Conservation (phyloP, 2,113 vertebrate genomes). For the Heterocephalus glaber region DNA sequence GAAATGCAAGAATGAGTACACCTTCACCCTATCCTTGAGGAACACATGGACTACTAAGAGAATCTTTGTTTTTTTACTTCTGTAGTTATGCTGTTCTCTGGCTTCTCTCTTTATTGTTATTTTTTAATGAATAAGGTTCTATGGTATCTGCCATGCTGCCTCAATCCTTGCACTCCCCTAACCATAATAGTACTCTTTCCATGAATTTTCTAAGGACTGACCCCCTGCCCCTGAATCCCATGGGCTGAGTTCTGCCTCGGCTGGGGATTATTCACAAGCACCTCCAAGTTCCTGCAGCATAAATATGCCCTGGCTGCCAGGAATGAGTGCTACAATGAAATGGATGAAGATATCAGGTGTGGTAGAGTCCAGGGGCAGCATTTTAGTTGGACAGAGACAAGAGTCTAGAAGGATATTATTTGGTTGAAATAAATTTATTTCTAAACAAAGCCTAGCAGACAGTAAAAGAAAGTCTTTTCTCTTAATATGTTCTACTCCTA, state of each 20-base stretch:
- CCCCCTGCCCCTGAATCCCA: not conserved
- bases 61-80: not conserved
- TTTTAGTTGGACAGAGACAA: not conserved
- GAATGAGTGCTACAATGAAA: not conserved
- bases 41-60: not conserved
- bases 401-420: not conserved
- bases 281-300: not conserved
- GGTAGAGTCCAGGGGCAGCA: not conserved
- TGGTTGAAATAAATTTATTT: slow-evolving; percentile 51
- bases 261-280: not conserved
- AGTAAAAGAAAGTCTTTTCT: not conserved
- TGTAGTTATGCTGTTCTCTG: not conserved
- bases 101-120: not conserved
- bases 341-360: not conserved
- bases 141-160: not conserved
- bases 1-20: not conserved
- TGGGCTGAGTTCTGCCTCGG: not conserved
- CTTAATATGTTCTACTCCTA: slow-evolving; percentile 29
- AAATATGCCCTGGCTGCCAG: not conserved
- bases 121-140: not conserved
- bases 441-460: slow-evolving; percentile 31
- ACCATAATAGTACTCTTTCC: not conserved
- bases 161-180: not conserved
- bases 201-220: not conserved
- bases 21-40: not conserved